Percentiles rank a stretch among this genome's conserved stretches.
Evolutionary conservation across 2,113 vertebrate species (phyloP).

Genomic region (Vireo altiloquus): DNA sequence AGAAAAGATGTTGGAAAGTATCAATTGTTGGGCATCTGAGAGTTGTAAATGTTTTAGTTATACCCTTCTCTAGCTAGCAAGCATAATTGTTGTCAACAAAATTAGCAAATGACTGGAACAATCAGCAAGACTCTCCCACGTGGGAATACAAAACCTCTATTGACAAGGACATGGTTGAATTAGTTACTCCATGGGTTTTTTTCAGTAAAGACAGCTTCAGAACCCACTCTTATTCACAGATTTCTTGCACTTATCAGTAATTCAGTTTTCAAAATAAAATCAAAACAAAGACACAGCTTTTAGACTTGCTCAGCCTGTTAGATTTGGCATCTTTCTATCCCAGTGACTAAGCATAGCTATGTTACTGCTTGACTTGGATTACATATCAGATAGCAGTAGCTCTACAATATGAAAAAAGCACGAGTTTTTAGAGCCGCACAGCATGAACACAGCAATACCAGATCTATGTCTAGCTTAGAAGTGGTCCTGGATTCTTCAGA

Average conservation of each 20-base stretch:
- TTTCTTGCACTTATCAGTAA: background rate
- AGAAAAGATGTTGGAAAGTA: background rate
- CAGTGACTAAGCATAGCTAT: background rate
- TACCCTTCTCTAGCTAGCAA: background rate
- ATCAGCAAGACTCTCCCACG: background rate
- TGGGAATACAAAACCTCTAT: background rate
- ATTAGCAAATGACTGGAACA: background rate
- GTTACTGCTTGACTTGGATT: background rate
- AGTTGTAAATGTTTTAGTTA: background rate
- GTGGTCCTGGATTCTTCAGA: background rate
- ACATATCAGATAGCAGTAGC: background rate
- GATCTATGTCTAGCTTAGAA: background rate
- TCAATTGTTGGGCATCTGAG: background rate
- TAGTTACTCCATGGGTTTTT: background rate
- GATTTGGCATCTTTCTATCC: background rate
- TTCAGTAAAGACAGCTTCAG: background rate
- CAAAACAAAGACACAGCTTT: background rate
- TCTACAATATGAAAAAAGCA: background rate
- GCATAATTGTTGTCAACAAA: background rate
- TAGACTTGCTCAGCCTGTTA: background rate
- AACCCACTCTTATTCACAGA: background rate
- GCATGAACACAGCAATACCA: background rate
- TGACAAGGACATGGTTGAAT: background rate
- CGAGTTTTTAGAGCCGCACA: background rate
- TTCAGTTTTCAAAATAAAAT: constrained; percentile 11